Percentiles rank a stretch among this genome's conserved stretches.
Conservation (phyloP, 2,797 vertebrate genomes). For the Halcyon badia region DNA sequence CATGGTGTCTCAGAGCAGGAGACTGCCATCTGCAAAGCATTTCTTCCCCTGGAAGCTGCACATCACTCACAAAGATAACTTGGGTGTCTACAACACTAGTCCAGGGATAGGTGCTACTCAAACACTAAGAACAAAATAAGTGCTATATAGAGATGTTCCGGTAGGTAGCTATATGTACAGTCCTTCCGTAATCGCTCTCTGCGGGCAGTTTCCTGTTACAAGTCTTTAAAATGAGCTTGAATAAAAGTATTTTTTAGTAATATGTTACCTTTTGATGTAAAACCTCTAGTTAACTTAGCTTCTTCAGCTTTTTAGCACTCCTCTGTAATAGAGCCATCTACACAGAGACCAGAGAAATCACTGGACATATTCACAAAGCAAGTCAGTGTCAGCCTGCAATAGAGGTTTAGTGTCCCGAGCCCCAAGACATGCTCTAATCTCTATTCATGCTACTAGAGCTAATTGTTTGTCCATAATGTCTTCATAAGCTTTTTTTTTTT, state of each 20-base stretch:
- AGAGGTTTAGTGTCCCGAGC: neutral
- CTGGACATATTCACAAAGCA: neutral
- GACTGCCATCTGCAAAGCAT: slow-evolving; percentile 50
- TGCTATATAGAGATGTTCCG: neutral
- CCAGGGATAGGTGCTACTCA: neutral
- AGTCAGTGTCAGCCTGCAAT: neutral
- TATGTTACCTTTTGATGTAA: neutral
- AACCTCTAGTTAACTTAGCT: neutral
- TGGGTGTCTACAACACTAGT: slow-evolving; percentile 85
- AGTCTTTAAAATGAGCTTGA: neutral
- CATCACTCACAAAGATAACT: slow-evolving; percentile 84
- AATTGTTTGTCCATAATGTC: neutral
- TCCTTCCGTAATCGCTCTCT: neutral
- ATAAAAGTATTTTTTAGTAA: neutral
- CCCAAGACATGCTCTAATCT: neutral
- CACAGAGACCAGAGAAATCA: neutral
- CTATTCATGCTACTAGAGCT: neutral
- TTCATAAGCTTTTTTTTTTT: neutral
- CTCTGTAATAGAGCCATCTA: neutral
- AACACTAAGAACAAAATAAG: neutral
- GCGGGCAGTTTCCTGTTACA: neutral
- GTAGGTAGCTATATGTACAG: neutral
- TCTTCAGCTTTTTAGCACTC: neutral
- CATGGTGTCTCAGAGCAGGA: slow-evolving; percentile 86
- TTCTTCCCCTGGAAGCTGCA: slow-evolving; percentile 91